Conservation (phyloP, 2,113 vertebrate species). For the Atractosteus spatula region DNA sequence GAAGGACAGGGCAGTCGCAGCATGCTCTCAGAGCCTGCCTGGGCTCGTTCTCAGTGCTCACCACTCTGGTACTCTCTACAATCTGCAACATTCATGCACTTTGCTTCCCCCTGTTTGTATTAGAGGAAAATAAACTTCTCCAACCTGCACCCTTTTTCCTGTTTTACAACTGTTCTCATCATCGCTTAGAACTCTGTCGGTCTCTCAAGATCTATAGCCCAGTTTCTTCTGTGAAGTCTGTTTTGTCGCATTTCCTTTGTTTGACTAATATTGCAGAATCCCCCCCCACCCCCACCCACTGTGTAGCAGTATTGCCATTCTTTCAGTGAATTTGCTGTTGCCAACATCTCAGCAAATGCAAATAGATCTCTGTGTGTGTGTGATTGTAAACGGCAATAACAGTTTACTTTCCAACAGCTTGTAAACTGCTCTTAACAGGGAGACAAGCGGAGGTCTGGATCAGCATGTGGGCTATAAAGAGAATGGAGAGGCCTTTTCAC, state of each 20-base stretch:
- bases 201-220: no score
- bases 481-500: neutral
- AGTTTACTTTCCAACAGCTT: constrained; percentile 25
- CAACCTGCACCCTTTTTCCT: no score
- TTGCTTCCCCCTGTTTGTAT: no score
- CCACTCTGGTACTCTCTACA: no score
- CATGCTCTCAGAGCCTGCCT: neutral
- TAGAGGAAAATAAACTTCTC: no score
- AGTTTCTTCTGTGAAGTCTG: no score
- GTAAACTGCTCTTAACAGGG: constrained; percentile 15
- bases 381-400: constrained; percentile 17
- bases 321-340: constrained; percentile 70
- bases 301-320: constrained; percentile 71
- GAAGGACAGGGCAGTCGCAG: neutral
- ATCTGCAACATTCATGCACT: no score
- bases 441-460: neutral
- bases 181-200: no score
- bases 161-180: no score
- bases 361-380: constrained; percentile 57
- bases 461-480: neutral
- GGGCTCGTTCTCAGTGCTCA: neutral
- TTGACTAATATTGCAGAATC: constrained; percentile 53
- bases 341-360: constrained; percentile 65
- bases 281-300: constrained; percentile 55
- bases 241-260: constrained; percentile 46